Evolutionary conservation across 2,888 invertebrate genomes (phyloP).

Genomic region (Choreutis nemorana): DNA sequence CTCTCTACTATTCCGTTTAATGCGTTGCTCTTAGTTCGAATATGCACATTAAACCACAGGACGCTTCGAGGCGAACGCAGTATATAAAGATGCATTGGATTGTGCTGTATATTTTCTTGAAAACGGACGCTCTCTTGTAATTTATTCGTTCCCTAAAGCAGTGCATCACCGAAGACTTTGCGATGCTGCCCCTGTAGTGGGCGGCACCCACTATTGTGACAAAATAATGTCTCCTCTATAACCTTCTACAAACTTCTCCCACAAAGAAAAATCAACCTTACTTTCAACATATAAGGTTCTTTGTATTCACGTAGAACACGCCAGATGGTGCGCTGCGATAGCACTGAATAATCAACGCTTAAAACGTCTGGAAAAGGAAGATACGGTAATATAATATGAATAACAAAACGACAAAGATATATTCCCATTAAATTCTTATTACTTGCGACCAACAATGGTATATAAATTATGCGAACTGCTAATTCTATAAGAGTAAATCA

Average conservation of each 20-base stretch:
- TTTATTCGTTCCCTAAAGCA: slow-evolving; percentile 62
- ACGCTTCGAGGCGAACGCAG: too few species aligned
- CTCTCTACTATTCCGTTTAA: too few species aligned
- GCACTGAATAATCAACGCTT: slow-evolving; percentile 66
- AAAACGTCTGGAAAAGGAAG: slow-evolving; percentile 65
- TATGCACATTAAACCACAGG: too few species aligned
- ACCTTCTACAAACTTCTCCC: slow-evolving; percentile 28
- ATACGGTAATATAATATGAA: slow-evolving; percentile 65
- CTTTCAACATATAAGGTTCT: slow-evolving; percentile 22
- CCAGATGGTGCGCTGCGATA: slow-evolving; percentile 58
- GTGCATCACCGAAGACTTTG: slow-evolving; percentile 58
- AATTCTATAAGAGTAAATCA: slow-evolving; percentile 29
- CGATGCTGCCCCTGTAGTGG: slow-evolving; percentile 51
- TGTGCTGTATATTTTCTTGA: slow-evolving; percentile 37
- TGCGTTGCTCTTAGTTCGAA: too few species aligned
- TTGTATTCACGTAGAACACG: slow-evolving; percentile 19
- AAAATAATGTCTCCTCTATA: slow-evolving; percentile 61
- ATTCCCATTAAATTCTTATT: slow-evolving; percentile 62
- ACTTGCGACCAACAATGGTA: slow-evolving; percentile 43
- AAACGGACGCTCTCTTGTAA: slow-evolving; percentile 42
- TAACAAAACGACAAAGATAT: slow-evolving; percentile 63
- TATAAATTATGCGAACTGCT: slow-evolving; percentile 36
- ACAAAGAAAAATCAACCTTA: slow-evolving; percentile 37
- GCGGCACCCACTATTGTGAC: slow-evolving; percentile 63
- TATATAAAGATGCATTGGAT: too few species aligned